phyloP scores from a whole-genome alignment of 1,140 invertebrate species.

The Amphibalanus amphitrite region DNA sequence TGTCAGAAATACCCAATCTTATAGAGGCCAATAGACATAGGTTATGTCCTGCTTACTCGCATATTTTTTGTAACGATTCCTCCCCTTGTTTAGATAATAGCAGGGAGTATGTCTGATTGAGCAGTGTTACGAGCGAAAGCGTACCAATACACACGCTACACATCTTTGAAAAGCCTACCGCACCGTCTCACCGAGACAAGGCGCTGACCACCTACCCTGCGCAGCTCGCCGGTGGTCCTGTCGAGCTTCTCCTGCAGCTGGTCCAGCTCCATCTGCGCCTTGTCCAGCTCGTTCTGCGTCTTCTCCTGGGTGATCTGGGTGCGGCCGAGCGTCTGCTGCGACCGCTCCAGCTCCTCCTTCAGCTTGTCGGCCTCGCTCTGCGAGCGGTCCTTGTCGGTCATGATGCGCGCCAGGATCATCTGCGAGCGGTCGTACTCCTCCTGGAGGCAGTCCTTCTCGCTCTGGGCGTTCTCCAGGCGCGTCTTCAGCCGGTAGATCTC shows the following conservation, averaged over 20 bases:
- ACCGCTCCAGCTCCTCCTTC: conserved; percentile 73
- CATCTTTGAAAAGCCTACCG: no score
- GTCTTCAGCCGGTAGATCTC: conserved; percentile 86
- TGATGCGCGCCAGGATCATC: conserved; percentile 39
- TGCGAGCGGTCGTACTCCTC: conserved; percentile 52
- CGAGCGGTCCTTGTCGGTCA: conserved; percentile 72
- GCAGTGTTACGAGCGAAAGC: no score
- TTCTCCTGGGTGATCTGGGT: conserved; percentile 78
- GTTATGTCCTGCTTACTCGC: no score
- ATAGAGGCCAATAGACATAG: no score
- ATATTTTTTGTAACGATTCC: no score
- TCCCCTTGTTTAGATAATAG: no score
- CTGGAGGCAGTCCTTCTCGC: conserved; percentile 75
- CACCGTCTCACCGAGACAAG: no score
- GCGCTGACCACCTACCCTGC: conserved; percentile 40
- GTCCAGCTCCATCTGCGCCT: conserved; percentile 77
- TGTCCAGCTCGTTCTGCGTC: conserved; percentile 64
- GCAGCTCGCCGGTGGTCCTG: conserved; percentile 55
- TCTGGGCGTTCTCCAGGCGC: conserved; percentile 81
- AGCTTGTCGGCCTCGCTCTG: conserved; percentile 68
- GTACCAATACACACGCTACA: no score
- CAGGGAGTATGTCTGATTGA: no score
- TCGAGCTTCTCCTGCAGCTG: conserved; percentile 70
- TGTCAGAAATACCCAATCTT: no score
- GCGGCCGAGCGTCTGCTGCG: conserved; percentile 71